Percentiles rank a stretch among this genome's conserved stretches.
Evolutionary conservation across 2,113 vertebrate species (phyloP).

Genomic region (Pogona vitticeps): DNA sequence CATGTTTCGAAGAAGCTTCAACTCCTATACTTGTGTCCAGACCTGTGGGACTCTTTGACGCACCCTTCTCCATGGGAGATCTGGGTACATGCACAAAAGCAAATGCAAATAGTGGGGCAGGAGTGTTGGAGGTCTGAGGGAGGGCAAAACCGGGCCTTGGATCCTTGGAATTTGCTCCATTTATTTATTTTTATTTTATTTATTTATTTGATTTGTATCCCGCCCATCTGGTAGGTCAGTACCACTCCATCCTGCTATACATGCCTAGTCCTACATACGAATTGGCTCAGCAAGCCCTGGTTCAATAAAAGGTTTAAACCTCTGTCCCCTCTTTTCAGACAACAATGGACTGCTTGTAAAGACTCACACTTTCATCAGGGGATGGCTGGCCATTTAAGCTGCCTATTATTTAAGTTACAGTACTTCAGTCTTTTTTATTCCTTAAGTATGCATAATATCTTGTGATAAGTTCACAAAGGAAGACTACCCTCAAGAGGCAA

Average conservation of each 20-base stretch:
- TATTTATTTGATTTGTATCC: too few relatives aligned
- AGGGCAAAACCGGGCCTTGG: too few relatives aligned
- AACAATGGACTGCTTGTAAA: neutral
- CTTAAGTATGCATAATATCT: neutral
- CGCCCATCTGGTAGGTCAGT: too few relatives aligned
- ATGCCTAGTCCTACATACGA: neutral
- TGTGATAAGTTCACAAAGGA: neutral
- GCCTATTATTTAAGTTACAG: neutral
- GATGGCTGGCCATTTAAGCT: neutral
- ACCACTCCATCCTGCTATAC: neutral
- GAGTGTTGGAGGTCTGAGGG: too few relatives aligned
- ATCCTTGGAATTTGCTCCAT: too few relatives aligned
- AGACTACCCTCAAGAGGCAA: neutral
- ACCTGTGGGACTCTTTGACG: too few relatives aligned
- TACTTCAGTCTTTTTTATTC: neutral
- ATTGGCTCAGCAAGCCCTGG: neutral
- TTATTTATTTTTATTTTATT: too few relatives aligned
- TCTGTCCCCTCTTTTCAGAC: neutral
- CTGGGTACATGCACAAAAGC: too few relatives aligned
- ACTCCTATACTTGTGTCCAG: too few relatives aligned
- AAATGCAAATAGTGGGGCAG: too few relatives aligned
- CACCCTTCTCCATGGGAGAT: too few relatives aligned
- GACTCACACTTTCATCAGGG: neutral
- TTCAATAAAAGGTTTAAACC: neutral
- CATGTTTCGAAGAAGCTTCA: too few relatives aligned